Base-by-base conservation (phyloP, 1,140 invertebrate species). In the Drosophila elegans region DNA sequence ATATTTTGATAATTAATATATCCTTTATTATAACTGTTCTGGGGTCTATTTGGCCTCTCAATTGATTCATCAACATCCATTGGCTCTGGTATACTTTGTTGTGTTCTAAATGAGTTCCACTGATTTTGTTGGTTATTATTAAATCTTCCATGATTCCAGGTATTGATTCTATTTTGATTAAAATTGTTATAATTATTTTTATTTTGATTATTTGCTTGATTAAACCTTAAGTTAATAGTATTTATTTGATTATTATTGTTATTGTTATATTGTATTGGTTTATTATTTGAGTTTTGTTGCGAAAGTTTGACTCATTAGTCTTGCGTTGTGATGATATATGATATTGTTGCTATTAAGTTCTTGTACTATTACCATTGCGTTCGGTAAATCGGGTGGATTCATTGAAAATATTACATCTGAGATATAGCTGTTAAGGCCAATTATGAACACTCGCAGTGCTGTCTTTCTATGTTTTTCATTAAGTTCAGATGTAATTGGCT, bases 401-500 rank as follows among this genome's bases (percentile, higher is more conserved):
- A 60, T 44, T n/a, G 54, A 59, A 11, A 51, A 51, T 25, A 51
- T 51, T 6, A 27, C 25, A 16, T 51, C 48, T 32, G 27, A 4
- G n/a, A 51, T 32, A 34, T 34, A 29, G 3, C 39, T 41, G 32
- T 53, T 68, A 4, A 68, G 38, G 21, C 55, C 36, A 41, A 46
- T 68, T 5, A 59, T 68, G 51, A 68, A 59, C 5, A 68, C 51
- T 9, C 29, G 25, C 7, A 68, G 32, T 13, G 55, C 46, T 36
- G 39, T 56, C n/a, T 59, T 54, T 36, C 46, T 57, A 27, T 67
- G 46, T 42, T 10, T 66, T 3, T 49, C 46, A 29, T 56, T 66
- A n/a, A 64, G 36, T 52, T 68, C 55, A 12, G 46, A 16, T 36
- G 3, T 59, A 9, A 41, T 27, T 52, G 11, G 55, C 25, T 52